Base-by-base conservation (phyloP, 2,113 vertebrate species). In the Pangasianodon hypophthalmus region DNA sequence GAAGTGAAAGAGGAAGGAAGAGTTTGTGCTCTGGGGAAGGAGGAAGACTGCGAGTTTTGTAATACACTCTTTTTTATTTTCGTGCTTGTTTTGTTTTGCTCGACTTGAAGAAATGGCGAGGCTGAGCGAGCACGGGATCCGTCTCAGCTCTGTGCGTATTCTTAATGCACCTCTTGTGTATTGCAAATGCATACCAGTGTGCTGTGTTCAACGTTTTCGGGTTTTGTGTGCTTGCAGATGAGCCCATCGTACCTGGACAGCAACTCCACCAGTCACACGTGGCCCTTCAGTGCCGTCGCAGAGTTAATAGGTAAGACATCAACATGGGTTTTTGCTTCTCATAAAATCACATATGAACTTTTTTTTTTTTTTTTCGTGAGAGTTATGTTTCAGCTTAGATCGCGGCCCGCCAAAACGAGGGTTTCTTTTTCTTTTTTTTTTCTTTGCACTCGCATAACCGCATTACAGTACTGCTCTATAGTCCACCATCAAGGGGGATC, bases 241-340 rank as follows among this genome's bases (percentile, higher is more conserved):
- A 96, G 96, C 77, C 97, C 96, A 58, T 93, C 96, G 89, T 97
- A 95, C 91, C 95, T 96, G 89, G 95, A 95, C 94, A 97, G 96
- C 92, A 97, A 97, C 95, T 96, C 96, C 44, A 95, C 95, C 56
- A 97, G 95, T 94, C 96, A 96, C 60, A 96, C 95, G 62, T 96
- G 96, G 95, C 96, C 97, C 54, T 97, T 97, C 95, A 96, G 96
- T 93, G 97, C 96, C 2, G 94, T 97, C 92, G 96, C 96, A 0
- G 95, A 96, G 85, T 60, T 96, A 41, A 93, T 95, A 92, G 96
- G 95, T 96, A 88, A 92, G 91, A 37, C 29, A 19, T n/a, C 29
- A 1, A 8, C 2, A n/a, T 67, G 50, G 24, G 14, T 54, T 64
- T 46, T 85, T 37, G 0, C n/a, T 26, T 16, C 13, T 80, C 11